Percentiles rank a stretch among this genome's conserved stretches.
Evolutionary conservation across 23 tunicate species (phyloP).

Genomic region (Corella eumyota): DNA sequence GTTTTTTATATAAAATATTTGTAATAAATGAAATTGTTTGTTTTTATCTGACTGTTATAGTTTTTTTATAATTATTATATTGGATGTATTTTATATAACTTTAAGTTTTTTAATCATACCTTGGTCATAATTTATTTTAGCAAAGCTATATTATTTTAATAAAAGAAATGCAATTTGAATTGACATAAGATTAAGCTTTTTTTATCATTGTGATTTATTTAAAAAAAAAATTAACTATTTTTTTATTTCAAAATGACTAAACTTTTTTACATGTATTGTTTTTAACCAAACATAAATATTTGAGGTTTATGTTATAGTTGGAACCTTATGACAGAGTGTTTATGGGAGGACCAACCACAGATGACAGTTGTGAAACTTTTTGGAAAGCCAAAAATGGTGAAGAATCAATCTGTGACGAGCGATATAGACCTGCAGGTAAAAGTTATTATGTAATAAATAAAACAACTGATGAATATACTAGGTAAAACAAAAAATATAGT

Average conservation of each 20-base stretch:
- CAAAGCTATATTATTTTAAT: not conserved
- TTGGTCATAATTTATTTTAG: no score
- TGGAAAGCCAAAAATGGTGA: constrained; percentile 35
- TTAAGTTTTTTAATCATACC: no score
- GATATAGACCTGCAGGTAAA: constrained; percentile 69
- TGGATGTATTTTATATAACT: no score
- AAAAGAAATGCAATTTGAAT: not conserved
- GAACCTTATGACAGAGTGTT: constrained; percentile 54
- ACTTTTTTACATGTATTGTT: not conserved
- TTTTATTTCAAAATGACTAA: no score
- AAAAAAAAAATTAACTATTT: no score
- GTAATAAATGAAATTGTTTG: no score
- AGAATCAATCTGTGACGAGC: constrained; percentile 58
- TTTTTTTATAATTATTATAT: no score
- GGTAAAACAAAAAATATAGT: not conserved
- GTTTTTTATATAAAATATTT: no score
- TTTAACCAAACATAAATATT: not conserved
- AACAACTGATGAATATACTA: not conserved
- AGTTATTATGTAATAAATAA: not conserved
- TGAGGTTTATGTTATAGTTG: no score
- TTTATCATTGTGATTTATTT: not conserved
- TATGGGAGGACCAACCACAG: constrained; percentile 34
- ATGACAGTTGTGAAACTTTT: constrained; percentile 33
- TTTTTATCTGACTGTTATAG: no score
- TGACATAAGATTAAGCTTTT: not conserved